These are phyloP conservation scores for Hippocampus abdominalis DNA, from an alignment of 2,113 vertebrate species.

Conservation along the genomic window DNA sequence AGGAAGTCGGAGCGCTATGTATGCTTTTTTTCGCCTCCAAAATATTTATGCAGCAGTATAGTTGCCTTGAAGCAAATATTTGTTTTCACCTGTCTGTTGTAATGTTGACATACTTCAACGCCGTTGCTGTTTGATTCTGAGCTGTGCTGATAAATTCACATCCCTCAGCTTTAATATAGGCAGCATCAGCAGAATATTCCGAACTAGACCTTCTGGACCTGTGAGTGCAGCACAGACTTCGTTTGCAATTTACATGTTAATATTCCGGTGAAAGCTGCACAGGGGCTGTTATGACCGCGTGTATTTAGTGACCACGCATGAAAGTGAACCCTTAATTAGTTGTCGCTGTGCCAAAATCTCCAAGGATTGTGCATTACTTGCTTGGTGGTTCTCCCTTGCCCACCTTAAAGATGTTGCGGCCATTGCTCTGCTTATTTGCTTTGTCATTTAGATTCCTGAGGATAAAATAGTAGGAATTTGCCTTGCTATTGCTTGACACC, in stretches of 20 bases:
- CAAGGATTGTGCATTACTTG: constrained; percentile 38
- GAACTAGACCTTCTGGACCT: constrained; percentile 17
- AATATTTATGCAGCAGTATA: constrained; percentile 20
- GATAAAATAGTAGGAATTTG: not conserved
- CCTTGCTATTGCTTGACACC: not conserved
- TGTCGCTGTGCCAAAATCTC: constrained; percentile 36
- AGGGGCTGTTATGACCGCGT: constrained; percentile 14
- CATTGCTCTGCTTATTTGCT: not conserved
- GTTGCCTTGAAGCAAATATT: constrained; percentile 31
- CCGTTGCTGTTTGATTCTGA: constrained; percentile 18
- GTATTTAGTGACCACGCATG: constrained; percentile 5
- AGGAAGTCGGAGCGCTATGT: not conserved
- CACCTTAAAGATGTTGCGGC: constrained; percentile 41
- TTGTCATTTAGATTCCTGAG: not conserved
- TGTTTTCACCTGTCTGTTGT: constrained; percentile 13
- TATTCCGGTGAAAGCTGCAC: constrained; percentile 31
- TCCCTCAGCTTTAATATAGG: constrained; percentile 17
- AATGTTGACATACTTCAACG: constrained; percentile 24
- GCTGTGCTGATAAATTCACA: constrained; percentile 35
- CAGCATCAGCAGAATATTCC: constrained; percentile 26
- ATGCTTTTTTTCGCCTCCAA: constrained; percentile 8
- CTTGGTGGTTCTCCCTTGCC: constrained; percentile 22
- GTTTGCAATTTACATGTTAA: constrained; percentile 46
- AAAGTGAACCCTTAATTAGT: constrained; percentile 55
- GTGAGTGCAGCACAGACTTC: constrained; percentile 24